Base-by-base conservation (phyloP, 2,888 invertebrate genomes). In the Chymomyza amoena region DNA sequence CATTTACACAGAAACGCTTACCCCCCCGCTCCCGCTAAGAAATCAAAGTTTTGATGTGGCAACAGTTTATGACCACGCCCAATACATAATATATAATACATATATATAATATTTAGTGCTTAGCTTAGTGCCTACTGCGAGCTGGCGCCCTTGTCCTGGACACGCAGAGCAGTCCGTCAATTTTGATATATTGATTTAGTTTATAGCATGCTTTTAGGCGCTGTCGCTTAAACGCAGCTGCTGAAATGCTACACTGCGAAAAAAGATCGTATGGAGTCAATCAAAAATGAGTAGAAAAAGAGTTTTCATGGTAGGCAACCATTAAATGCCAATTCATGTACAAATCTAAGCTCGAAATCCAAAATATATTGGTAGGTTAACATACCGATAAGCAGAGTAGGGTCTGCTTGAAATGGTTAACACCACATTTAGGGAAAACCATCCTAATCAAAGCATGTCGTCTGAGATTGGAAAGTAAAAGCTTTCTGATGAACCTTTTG, bases 181-280 rank as follows among this genome's bases (percentile, higher is more conserved):
- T 60, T 66, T 45, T 66, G 66, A 66, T 66, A 60, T 66, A 66
- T 60, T 50, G 60, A 66, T 56, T 57, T 57, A 57, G 57, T 64
- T 64, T 32, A 36, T 45, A 61, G 54, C 18, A 25, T 61, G 39
- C 45, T 36, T 61, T 20, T 45, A 20, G 39, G 25, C 61, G n/a
- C 32, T 45, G 39, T 9, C 54, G 54, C 54, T 54, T 54, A 18
- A 54, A 16, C 16, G 15, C 54, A 54, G 54, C 54, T 54, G 54
- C 54, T 18, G 7, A 32, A 32, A 6, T 6, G 13, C 4, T 13
- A 45, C 39, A 45, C 39, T 45, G 39, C 2, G 39, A 45, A 3
- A 45, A 45, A 45, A 15, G 4, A 45, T 28, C n/a, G n/a, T 4
- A 32, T 6, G 32, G 6, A 32, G 5, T 32, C 7, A 32, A 32